Evolutionary conservation across 2,888 invertebrate genomes (phyloP), one percentile per base, ranked within the genome.

Genomic region (Coecobrya sp.): DNA sequence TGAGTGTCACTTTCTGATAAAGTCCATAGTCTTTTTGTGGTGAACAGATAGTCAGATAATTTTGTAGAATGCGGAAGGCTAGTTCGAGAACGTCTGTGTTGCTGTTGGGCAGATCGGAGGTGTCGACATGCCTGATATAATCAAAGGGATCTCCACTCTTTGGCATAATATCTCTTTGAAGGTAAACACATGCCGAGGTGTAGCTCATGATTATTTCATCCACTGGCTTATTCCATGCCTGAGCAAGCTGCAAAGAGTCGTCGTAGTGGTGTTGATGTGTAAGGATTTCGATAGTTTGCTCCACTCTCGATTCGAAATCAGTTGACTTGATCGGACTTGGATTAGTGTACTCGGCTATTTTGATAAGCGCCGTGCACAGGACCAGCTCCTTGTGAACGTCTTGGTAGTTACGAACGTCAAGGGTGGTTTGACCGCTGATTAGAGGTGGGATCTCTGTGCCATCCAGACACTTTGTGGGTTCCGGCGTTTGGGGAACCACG

Each of bases 91-190:
- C 92, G 16, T 91, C 93, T 5, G 93, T 79, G 81, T 94, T 94
- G 13, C 93, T 88, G 25, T 92, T 91, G 5, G 95, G 94, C 45
- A 95, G 85, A 27, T 93, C 95, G 94, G 89, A 16, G 16, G 86
- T 89, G 45, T 95, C 94, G 62, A 94, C 93, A 70, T 94, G 62
- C n/a, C 93, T 55, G 52, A 94, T 93, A 81, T 95, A 95, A 65
- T 94, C 94, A 49, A 76, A 86, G 19, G 93, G 93, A 91, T 95
- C 94, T 10, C 93, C 93, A 65, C 90, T 90, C n/a, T 93, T 85
- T 0, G 95, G 95, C 5, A 86, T 11, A 49, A 95, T 86, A 36
- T 93, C 93, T 42, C 79, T 88, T 1, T 94, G 92, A 30, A 95
- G 88, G 70, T 93, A 93, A 7, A 90, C 82, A 68, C 93, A 94